Base-by-base conservation (phyloP, 2,888 invertebrate species). In the Alsophila aescularia region DNA sequence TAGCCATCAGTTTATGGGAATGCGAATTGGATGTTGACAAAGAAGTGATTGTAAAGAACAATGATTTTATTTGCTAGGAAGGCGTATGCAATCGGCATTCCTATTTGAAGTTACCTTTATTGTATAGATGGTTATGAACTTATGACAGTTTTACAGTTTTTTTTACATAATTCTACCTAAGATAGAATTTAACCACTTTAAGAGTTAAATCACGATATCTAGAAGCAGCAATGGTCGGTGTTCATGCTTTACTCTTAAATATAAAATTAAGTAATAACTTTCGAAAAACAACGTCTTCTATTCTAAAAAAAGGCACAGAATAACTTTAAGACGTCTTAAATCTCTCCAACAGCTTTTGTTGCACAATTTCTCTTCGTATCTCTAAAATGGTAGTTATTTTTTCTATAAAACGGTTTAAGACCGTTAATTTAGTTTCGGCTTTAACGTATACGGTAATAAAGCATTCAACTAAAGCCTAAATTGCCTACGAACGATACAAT, bases 401-500 rank as follows among this genome's bases (percentile, higher is more conserved):
- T 59, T 57, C 53, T 52, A 58, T 67, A 64, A 60, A 62, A 58
- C 61, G 52, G 24, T 62, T 61, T 44, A 56, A 48, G 52, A 57
- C 56, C 61, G 64, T 67, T 66, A 58, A 68, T 72, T 72, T 72
- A 56, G 62, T 65, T 67, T 67, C 64, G 68, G 64, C 54, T 62
- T 52, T 59, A 55, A 69, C 68, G 65, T 62, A 58, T 52, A 66
- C 61, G 66, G 72, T 66, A 66, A 78, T 79, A 78, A 77, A 81
- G 72, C 76, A 76, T 73, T 73, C 72, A 62, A 62, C 64, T 71
- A 69, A 77, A 78, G 70, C 69, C 82, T 79, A 81, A 83, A 85
- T 82, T 75, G 77, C 73, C 75, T 75, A 77, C 73, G 74, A 79
- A 83, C 75, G 86, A 87, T 86, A 84, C 75, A 75, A 88, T 88